Percentiles rank a stretch among this genome's conserved stretches.
Conservation (phyloP, 2,113 vertebrate species). For the Nanorana parkeri region DNA sequence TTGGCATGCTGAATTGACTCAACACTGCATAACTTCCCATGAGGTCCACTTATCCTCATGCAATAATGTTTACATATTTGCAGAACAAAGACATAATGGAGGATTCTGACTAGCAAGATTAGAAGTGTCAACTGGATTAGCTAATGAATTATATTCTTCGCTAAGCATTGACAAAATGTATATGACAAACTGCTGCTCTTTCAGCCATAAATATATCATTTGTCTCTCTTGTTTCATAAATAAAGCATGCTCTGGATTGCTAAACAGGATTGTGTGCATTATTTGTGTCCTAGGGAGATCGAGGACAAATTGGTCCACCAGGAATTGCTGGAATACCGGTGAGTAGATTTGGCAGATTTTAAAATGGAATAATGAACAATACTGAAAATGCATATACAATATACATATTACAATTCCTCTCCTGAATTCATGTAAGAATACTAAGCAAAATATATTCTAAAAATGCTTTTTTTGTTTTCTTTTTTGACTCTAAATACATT, state of each 20-base stretch:
- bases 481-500: neutral
- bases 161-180: conserved; percentile 52
- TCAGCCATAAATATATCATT: conserved; percentile 55
- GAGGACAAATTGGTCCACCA: conserved; percentile 77
- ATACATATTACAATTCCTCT: conserved; percentile 14
- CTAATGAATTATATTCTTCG: conserved; percentile 57
- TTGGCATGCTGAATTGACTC: conserved; percentile 27
- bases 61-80: conserved; percentile 54
- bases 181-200: conserved; percentile 53
- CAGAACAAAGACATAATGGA: conserved; percentile 48
- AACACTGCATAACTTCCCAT: conserved; percentile 28
- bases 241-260: conserved; percentile 49
- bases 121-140: conserved; percentile 53
- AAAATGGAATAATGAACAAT: conserved; percentile 42
- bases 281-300: conserved; percentile 80
- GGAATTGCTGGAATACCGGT: conserved; percentile 78
- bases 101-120: conserved; percentile 47
- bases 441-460: conserved; percentile 3
- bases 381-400: conserved; percentile 22
- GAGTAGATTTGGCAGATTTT: conserved; percentile 62
- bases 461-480: neutral
- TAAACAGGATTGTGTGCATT: conserved; percentile 49
- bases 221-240: conserved; percentile 56
- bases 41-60: conserved; percentile 43
- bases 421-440: neutral